These are phyloP conservation scores for Malaclemys terrapin DNA, from an alignment of 2,113 vertebrate species.

Conservation along the genomic window DNA sequence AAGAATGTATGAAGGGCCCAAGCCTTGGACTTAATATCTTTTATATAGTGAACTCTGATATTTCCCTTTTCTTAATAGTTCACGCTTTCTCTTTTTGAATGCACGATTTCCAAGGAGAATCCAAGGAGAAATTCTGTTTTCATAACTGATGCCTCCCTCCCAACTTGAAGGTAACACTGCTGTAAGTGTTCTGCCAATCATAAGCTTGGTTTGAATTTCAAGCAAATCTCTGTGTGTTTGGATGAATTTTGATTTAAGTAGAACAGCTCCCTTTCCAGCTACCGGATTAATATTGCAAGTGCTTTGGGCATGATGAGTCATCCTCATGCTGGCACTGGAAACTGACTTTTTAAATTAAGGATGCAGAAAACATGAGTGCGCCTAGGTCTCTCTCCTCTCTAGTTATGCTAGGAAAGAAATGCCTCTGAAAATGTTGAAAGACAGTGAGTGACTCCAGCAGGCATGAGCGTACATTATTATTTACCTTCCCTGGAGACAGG, in stretches of 20 bases:
- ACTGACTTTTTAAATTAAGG: slow-evolving; percentile 25
- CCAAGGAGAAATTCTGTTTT: neutral
- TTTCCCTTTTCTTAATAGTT: neutral
- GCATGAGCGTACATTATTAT: neutral
- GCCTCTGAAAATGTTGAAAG: neutral
- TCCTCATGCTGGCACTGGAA: neutral
- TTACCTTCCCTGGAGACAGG: neutral
- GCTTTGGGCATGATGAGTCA: slow-evolving; percentile 20
- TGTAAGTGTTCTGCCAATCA: neutral
- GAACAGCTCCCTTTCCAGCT: neutral
- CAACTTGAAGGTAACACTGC: neutral
- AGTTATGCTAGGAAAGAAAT: slow-evolving; percentile 4
- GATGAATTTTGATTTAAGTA: slow-evolving; percentile 25
- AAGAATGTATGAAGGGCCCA: neutral
- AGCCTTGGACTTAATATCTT: neutral
- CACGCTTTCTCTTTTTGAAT: neutral
- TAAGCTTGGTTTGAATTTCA: slow-evolving; percentile 42
- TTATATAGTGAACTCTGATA: neutral
- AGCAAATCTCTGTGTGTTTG: neutral
- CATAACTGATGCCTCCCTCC: neutral
- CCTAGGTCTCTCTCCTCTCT: slow-evolving; percentile 3
- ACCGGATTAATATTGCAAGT: neutral
- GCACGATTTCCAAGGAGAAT: neutral
- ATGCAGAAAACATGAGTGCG: neutral
- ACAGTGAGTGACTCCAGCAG: neutral